These are phyloP conservation scores for Gadus macrocephalus DNA, from an alignment of 2,113 vertebrate species.

Conservation along the genomic window DNA sequence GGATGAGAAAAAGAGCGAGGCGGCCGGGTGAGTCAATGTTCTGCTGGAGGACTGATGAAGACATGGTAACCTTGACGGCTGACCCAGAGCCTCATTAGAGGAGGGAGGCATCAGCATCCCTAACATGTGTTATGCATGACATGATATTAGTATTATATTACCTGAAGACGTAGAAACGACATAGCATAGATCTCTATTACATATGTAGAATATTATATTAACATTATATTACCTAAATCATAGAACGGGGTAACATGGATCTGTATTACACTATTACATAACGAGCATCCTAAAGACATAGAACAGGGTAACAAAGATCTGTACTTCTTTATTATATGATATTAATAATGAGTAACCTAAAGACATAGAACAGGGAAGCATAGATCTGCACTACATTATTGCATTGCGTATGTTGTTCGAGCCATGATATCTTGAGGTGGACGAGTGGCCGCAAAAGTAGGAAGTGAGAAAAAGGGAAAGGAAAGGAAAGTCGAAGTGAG, in stretches of 20 bases:
- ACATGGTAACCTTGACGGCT: constrained; percentile 1
- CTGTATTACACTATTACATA: no score
- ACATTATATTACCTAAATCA: no score
- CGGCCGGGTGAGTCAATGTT: constrained; percentile 59
- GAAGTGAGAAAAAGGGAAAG: neutral
- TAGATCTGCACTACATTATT: no score
- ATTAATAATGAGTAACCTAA: neutral
- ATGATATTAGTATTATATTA: no score
- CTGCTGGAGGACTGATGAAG: constrained; percentile 48
- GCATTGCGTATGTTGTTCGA: neutral
- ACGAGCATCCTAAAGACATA: neutral
- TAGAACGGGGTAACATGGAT: no score
- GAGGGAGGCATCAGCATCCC: neutral
- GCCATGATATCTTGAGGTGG: neutral
- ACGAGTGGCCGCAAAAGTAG: neutral
- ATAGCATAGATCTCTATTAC: no score
- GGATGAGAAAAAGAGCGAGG: constrained; percentile 53
- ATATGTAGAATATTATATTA: no score
- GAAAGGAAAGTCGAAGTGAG: neutral
- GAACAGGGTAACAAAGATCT: neutral
- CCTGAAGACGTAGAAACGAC: no score
- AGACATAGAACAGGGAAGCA: neutral
- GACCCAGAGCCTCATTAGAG: neutral
- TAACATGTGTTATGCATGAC: no score
- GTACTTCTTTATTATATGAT: no score